Evolutionary conservation across 64 coral and sea anemone species (phyloP).

Genomic region (Cladopsammia gracilis): DNA sequence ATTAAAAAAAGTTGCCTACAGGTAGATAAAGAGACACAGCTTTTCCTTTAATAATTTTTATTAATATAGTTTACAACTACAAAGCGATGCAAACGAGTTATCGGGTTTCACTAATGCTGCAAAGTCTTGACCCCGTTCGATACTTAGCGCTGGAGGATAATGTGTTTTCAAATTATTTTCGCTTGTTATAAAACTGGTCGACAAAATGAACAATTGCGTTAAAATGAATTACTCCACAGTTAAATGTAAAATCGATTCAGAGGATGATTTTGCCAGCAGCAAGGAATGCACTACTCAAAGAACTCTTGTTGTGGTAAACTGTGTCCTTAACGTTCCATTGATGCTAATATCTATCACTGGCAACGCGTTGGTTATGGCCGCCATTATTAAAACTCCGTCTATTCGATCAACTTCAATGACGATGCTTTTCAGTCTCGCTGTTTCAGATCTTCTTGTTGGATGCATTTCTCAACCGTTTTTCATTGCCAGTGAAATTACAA

Average conservation of each 20-base stretch:
- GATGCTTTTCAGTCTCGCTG: slow-evolving; percentile 27
- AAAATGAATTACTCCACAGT: background rate
- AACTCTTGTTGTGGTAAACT: slow-evolving; percentile 9
- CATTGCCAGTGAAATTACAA: background rate
- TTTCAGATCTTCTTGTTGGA: slow-evolving; percentile 50
- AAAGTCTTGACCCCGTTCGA: too few relatives aligned
- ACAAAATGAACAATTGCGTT: background rate
- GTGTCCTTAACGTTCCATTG: background rate
- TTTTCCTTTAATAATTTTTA: too few relatives aligned
- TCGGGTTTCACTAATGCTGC: too few relatives aligned
- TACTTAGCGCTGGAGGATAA: too few relatives aligned
- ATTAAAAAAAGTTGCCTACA: too few relatives aligned
- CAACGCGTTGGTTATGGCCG: background rate
- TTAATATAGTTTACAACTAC: too few relatives aligned
- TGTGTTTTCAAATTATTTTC: too few relatives aligned
- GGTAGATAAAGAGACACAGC: too few relatives aligned
- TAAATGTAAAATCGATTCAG: background rate
- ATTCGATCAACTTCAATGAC: slow-evolving; percentile 22
- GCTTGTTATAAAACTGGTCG: too few relatives aligned
- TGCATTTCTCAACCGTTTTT: slow-evolving; percentile 41
- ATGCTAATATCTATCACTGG: slow-evolving; percentile 15
- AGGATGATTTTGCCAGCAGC: background rate
- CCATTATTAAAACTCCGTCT: slow-evolving; percentile 5
- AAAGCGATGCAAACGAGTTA: too few relatives aligned
- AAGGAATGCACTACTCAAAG: background rate